Evolutionary conservation across 1,140 invertebrate genomes (phyloP).

Genomic region (Sycobia sp.): DNA sequence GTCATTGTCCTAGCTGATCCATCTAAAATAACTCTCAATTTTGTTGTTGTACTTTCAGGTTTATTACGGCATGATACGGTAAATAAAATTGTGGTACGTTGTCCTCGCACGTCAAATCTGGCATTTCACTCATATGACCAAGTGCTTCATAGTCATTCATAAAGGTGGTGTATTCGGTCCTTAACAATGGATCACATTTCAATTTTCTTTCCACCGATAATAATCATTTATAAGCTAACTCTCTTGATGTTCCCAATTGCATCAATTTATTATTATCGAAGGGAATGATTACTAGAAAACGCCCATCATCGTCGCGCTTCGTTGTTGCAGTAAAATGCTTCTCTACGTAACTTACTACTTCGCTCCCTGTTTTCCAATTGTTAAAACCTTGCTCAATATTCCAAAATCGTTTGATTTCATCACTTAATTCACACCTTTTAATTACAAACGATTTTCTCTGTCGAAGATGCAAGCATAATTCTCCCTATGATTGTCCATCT

Average conservation of each 20-base stretch:
- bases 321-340: conserved; percentile 3
- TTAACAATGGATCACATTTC: background rate
- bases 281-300: conserved; percentile 44
- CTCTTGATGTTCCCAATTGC: conserved; percentile 37
- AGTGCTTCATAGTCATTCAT: background rate
- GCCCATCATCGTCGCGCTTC: conserved; percentile 37
- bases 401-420: background rate
- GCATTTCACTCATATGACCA: background rate
- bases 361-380: background rate
- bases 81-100: conserved; percentile 36
- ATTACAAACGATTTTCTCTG: background rate
- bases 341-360: background rate
- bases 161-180: background rate
- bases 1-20: background rate
- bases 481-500: background rate
- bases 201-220: background rate
- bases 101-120: no score
- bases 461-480: background rate
- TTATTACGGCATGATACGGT: conserved; percentile 11
- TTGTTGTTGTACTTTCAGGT: background rate
- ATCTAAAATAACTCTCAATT: no score
- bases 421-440: background rate
- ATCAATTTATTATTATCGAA: conserved; percentile 34
- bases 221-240: background rate
- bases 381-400: background rate